phyloP scores from a whole-genome alignment of 2,797 vertebrate species.

The Masticophis lateralis region DNA sequence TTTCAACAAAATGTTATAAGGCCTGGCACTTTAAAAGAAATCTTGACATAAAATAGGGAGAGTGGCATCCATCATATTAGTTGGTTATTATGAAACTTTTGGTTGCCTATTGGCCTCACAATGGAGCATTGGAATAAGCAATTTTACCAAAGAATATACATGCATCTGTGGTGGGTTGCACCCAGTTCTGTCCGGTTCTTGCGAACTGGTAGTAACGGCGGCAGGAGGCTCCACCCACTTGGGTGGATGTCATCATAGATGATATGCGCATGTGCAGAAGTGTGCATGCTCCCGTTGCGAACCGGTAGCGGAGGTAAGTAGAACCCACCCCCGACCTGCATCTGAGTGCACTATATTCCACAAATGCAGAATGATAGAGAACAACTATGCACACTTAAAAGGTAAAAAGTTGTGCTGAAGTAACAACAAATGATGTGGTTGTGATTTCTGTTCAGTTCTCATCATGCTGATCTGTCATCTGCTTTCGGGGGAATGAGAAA shows the following conservation, averaged over 20 bases:
- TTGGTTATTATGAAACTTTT: too few species aligned
- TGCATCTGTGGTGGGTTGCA: background rate
- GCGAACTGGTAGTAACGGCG: too few species aligned
- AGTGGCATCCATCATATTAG: background rate
- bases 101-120: background rate
- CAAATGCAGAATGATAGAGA: background rate
- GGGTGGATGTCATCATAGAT: too few species aligned
- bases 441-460: too few species aligned
- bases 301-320: too few species aligned
- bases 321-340: background rate
- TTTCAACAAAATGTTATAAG: background rate
- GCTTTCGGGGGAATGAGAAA: background rate
- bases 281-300: too few species aligned
- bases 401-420: background rate
- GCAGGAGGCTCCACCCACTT: too few species aligned
- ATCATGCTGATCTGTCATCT: background rate
- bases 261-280: too few species aligned
- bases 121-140: background rate
- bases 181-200: too few species aligned
- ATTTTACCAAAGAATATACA: background rate
- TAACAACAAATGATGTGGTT: background rate
- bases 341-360: background rate
- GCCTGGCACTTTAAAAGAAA: background rate
- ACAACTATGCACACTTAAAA: background rate
- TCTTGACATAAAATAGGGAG: background rate